A percentile compares a stretch with the other conserved stretches of the same genome.
Evolutionary conservation across 2,113 vertebrate genomes (phyloP).

Genomic region (Aegithalos caudatus): DNA sequence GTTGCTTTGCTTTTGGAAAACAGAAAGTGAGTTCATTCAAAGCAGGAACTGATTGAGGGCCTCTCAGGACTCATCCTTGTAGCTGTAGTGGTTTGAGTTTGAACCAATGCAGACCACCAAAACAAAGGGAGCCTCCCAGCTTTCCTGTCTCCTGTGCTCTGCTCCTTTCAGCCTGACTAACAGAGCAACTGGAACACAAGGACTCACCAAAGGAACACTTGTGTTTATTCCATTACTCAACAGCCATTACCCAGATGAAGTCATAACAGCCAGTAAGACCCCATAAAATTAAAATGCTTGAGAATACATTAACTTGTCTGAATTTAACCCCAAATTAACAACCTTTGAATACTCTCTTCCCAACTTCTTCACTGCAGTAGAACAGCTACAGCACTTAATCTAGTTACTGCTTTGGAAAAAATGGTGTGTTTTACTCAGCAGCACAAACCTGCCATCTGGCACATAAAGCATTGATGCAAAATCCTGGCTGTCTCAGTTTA

Average conservation of each 20-base stretch:
- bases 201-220: background rate
- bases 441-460: slow-evolving; percentile 26
- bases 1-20: background rate
- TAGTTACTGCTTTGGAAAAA: background rate
- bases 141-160: background rate
- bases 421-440: background rate
- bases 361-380: background rate
- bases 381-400: background rate
- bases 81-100: background rate
- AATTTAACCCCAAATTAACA: background rate
- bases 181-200: background rate
- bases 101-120: background rate
- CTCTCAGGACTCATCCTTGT: background rate
- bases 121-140: background rate
- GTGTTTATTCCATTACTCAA: background rate
- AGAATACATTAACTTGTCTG: background rate
- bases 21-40: background rate
- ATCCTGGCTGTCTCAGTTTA: background rate
- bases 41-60: background rate
- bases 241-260: background rate
- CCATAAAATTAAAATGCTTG: background rate
- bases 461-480: background rate
- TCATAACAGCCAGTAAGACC: background rate
- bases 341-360: background rate
- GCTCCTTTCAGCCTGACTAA: background rate